Conservation (phyloP, 2,797 vertebrate genomes). For the Bufotes viridis region DNA sequence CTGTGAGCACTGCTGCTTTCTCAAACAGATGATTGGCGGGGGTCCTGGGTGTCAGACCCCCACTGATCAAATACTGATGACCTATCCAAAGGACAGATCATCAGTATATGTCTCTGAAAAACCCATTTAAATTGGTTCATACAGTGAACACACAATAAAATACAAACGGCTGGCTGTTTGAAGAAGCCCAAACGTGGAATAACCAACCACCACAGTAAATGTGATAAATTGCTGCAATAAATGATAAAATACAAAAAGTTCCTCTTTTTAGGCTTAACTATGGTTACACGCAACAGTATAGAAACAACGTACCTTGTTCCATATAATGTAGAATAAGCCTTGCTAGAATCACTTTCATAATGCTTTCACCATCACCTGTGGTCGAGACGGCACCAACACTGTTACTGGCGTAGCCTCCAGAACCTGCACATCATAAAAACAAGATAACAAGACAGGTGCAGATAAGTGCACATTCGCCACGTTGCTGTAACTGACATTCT, state of each 20-base stretch:
- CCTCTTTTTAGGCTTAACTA: not conserved
- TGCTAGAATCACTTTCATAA: constrained; percentile 91
- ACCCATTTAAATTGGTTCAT: not conserved
- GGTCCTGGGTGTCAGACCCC: too few species aligned
- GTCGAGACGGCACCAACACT: constrained; percentile 84
- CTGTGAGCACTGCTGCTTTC: too few species aligned
- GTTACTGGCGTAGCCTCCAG: constrained; percentile 93
- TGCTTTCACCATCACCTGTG: constrained; percentile 94
- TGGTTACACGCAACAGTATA: not conserved
- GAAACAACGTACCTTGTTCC: constrained; percentile 84
- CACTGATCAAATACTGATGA: too few species aligned
- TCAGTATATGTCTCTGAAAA: too few species aligned
- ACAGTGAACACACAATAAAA: not conserved
- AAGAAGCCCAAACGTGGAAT: not conserved
- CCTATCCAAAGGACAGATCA: too few species aligned
- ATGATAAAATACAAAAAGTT: not conserved
- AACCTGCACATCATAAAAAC: constrained; percentile 74
- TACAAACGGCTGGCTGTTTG: not conserved
- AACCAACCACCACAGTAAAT: not conserved
- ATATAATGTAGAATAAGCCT: constrained; percentile 87
- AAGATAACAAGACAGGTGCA: not conserved
- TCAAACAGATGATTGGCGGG: too few species aligned
- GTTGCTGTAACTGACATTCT: not conserved
- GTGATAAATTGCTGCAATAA: constrained; percentile 11
- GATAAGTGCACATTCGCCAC: not conserved